A percentile compares a stretch with the other conserved stretches of the same genome.
Evolutionary conservation across 2,888 invertebrate genomes (phyloP).

Genomic region (Geotrupes spiniger): DNA sequence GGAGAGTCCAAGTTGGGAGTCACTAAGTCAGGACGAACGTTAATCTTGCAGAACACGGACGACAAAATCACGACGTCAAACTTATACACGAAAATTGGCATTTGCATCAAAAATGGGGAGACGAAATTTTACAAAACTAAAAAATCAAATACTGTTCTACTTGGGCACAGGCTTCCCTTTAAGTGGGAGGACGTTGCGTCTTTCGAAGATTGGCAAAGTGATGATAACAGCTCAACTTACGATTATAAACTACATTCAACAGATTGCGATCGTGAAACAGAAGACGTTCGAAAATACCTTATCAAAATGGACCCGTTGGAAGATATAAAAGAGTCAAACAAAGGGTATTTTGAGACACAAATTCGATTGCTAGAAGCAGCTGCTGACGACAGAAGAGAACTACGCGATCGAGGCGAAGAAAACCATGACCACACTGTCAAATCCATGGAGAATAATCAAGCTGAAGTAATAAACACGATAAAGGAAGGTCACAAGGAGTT

Average conservation of each 20-base stretch:
- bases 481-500: constrained; percentile 7
- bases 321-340: constrained; percentile 15
- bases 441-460: constrained; percentile 6
- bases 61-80: constrained; percentile 14
- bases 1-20: constrained; percentile 21
- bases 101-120: constrained; percentile 10
- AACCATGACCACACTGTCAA: constrained; percentile 10
- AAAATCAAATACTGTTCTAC: neutral
- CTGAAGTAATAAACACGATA: constrained; percentile 4
- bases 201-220: constrained; percentile 1
- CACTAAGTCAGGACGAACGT: constrained; percentile 17
- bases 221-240: neutral
- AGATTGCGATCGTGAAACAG: constrained; percentile 6
- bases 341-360: constrained; percentile 9
- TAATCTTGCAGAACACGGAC: constrained; percentile 10
- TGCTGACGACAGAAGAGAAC: constrained; percentile 4
- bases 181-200: constrained; percentile 8
- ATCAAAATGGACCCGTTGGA: constrained; percentile 16
- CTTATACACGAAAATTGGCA: constrained; percentile 13
- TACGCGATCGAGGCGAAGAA: neutral
- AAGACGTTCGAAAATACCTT: constrained; percentile 10
- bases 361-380: constrained; percentile 3
- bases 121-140: constrained; percentile 12
- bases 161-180: constrained; percentile 16
- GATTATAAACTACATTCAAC: neutral